Evolutionary conservation across 2,888 invertebrate genomes (phyloP).

Genomic region (Macrophya alboannulata): DNA sequence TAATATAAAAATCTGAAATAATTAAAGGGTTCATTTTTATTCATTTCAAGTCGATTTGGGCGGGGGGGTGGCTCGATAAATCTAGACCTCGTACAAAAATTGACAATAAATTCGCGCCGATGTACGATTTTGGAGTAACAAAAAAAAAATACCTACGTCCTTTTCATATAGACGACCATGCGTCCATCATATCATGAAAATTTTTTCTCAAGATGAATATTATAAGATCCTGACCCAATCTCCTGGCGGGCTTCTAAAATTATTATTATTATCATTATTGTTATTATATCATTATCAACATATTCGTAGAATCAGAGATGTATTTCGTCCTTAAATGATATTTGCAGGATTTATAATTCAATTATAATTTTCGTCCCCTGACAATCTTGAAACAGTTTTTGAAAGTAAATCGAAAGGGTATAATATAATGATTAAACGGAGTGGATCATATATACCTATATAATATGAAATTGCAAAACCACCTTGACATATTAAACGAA

Average conservation of each 20-base stretch:
- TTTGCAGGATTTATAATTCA: background rate
- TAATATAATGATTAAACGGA: background rate
- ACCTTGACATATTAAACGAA: conserved; percentile 6
- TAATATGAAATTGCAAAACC: background rate
- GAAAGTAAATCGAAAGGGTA: conserved; percentile 12
- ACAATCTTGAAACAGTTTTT: background rate
- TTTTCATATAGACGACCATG: too few relatives aligned
- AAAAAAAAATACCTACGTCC: too few relatives aligned
- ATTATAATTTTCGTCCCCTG: background rate
- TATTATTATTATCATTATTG: background rate
- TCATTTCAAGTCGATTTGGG: too few relatives aligned
- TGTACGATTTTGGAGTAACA: too few relatives aligned
- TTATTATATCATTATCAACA: background rate
- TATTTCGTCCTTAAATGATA: background rate
- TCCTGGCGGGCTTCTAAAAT: background rate
- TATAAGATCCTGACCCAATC: background rate
- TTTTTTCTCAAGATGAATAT: too few relatives aligned
- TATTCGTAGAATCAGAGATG: background rate
- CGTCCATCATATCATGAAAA: too few relatives aligned
- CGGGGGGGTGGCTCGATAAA: too few relatives aligned
- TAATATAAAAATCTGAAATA: too few relatives aligned
- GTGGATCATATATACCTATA: background rate
- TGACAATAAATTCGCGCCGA: too few relatives aligned
- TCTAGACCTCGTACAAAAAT: too few relatives aligned
- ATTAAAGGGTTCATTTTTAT: too few relatives aligned